Base-by-base conservation (phyloP, 2,113 vertebrate genomes). In the Thryonomys swinderianus region DNA sequence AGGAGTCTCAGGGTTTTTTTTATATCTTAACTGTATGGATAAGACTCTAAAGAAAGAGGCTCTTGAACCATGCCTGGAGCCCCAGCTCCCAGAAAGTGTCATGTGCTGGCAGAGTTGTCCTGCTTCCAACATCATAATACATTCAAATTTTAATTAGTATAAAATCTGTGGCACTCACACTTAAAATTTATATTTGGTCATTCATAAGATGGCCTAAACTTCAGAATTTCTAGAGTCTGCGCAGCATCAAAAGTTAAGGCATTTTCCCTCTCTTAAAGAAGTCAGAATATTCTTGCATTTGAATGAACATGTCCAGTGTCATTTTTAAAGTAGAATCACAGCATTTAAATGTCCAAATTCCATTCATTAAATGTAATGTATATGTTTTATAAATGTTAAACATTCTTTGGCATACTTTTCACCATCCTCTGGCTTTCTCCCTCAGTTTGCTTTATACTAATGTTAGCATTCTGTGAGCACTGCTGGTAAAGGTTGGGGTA, bases 131-230 rank as follows among this genome's bases (percentile, higher is more conserved):
- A 18, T 88, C 34, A 23, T 62, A 62, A 37, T 85, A 74, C 55
- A 53, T 94, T 95, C 62, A 94, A 37, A 66, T 89, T 59, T 45
- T 93, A 90, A 74, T 71, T 87, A 67, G 42, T 73, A 32, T 0
- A 89, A 51, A 85, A 94, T 53, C 34, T 14, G 10, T 53, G 57
- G 8, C 23, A 86, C 84, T 91, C 21, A 92, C 8, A 81, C 66
- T 93, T 96, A 93, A 94, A 81, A 78, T 91, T 89, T 78, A 84
- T 14, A 55, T 95, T 9, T 51, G 40, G 64, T 93, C 45, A 81
- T 91, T 93, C 12, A 55, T 89, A 57, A 85, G 86, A 66, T 53
- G 83, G 20, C 57, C 73, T 92, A 79, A 87, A 71, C 16, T 32
- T 92, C n/a, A n/a, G 55, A n/a, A 16, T 85, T 80, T 89, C 14